A percentile compares a stretch with the other conserved stretches of the same genome.
phyloP scores from a whole-genome alignment of 2,113 vertebrate genomes.

The Aspidoscelis tigris region DNA sequence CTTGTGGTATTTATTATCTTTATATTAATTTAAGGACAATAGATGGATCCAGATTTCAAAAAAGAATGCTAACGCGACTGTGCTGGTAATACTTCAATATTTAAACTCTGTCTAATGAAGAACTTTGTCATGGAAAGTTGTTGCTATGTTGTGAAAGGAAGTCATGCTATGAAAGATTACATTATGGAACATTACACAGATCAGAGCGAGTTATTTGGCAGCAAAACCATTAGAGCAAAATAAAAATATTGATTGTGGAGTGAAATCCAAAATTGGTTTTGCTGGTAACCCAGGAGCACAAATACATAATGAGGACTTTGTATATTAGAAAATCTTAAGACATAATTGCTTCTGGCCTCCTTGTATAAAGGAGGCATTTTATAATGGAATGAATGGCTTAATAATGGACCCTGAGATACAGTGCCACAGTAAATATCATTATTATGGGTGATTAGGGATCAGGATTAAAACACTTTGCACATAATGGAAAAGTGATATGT shows the following conservation, averaged over 20 bases:
- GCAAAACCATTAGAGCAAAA: slow-evolving; percentile 55
- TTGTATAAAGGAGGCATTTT: slow-evolving; percentile 34
- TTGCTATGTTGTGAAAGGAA: slow-evolving; percentile 48
- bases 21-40: background rate
- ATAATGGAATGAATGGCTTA: background rate
- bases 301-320: slow-evolving; percentile 41
- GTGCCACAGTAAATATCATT: slow-evolving; percentile 43
- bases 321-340: slow-evolving; percentile 41
- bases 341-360: background rate
- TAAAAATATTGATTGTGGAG: slow-evolving; percentile 60
- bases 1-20: background rate
- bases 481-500: slow-evolving; percentile 28
- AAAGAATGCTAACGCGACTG: background rate
- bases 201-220: slow-evolving; percentile 38
- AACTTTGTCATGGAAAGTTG: slow-evolving; percentile 12
- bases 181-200: slow-evolving; percentile 46
- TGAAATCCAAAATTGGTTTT: slow-evolving; percentile 45
- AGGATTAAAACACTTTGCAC: slow-evolving; percentile 43
- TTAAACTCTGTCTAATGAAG: slow-evolving; percentile 30
- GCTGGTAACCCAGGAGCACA: slow-evolving; percentile 37
- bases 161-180: slow-evolving; percentile 46
- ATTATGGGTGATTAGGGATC: slow-evolving; percentile 27
- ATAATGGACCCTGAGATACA: slow-evolving; percentile 29
- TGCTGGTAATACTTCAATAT: slow-evolving; percentile 12
- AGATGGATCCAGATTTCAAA: background rate